Conservation (phyloP, 2,113 vertebrate species). For the Stigmatopora argus region DNA sequence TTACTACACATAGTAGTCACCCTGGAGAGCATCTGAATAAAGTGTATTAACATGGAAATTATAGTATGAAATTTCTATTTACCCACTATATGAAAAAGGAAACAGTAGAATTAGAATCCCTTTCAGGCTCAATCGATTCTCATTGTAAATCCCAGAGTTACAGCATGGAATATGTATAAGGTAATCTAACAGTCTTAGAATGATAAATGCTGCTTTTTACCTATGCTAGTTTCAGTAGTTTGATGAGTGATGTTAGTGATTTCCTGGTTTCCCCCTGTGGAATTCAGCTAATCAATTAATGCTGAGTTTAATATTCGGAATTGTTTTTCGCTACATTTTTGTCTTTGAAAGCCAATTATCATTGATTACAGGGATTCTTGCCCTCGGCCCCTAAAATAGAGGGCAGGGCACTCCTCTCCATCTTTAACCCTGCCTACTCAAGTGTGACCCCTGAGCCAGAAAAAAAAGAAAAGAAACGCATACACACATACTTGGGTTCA, state of each 20-base stretch:
- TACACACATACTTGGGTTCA: too few relatives aligned
- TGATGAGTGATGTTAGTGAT: neutral
- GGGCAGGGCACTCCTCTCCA: constrained; percentile 20
- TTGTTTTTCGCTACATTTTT: constrained; percentile 11
- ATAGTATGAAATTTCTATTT: too few relatives aligned
- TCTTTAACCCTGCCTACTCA: constrained; percentile 44
- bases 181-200: too few relatives aligned
- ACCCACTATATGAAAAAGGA: too few relatives aligned
- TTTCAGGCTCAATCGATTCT: too few relatives aligned
- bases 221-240: neutral
- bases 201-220: neutral
- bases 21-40: constrained; percentile 7
- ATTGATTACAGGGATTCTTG: constrained; percentile 34
- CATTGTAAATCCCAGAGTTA: too few relatives aligned
- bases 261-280: neutral
- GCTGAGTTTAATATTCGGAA: constrained; percentile 7
- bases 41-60: too few relatives aligned
- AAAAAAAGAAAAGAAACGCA: neutral
- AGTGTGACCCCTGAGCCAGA: constrained; percentile 31
- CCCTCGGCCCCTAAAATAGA: constrained; percentile 13
- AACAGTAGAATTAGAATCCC: too few relatives aligned
- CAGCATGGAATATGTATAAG: too few relatives aligned
- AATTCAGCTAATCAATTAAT: neutral
- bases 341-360: constrained; percentile 9
- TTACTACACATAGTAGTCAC: constrained; percentile 25